Conservation (phyloP, 1,140 invertebrate genomes). For the Ceratitis capitata region DNA sequence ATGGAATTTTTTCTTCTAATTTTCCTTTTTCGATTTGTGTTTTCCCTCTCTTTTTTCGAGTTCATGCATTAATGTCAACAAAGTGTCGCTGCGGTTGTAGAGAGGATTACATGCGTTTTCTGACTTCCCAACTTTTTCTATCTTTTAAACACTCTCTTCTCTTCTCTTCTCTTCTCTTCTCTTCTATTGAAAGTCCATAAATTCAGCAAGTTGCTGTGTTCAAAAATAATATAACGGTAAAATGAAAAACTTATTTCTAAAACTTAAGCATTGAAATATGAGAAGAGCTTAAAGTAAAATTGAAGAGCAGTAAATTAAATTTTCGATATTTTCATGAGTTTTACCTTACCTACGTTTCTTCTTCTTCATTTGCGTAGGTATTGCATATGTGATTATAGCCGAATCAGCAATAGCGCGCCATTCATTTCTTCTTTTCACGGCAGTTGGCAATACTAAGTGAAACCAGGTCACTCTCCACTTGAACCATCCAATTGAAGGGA, state of each 20-base stretch:
- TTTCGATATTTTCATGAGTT: not conserved
- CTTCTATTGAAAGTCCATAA: not conserved
- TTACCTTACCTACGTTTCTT: too few relatives aligned
- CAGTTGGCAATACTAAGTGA: too few relatives aligned
- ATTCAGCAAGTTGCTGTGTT: not conserved
- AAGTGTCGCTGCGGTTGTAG: not conserved
- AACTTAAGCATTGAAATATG: not conserved
- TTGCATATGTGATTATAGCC: too few relatives aligned
- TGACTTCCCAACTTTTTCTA: too few relatives aligned
- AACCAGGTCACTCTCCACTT: too few relatives aligned
- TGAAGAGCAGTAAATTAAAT: not conserved
- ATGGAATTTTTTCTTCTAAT: not conserved
- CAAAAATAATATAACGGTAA: not conserved
- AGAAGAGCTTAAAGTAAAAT: not conserved
- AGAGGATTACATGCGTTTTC: not conserved
- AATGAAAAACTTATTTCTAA: not conserved
- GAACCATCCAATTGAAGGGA: too few relatives aligned
- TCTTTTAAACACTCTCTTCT: not conserved
- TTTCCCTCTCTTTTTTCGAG: too few relatives aligned
- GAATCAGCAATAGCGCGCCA: too few relatives aligned
- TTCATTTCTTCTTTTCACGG: too few relatives aligned
- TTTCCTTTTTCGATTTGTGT: not conserved
- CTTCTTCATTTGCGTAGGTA: too few relatives aligned
- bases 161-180: not conserved
- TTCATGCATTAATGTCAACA: not conserved